Evolutionary conservation across 2,888 invertebrate species (phyloP).

Genomic region (Temnothorax rugatulus): DNA sequence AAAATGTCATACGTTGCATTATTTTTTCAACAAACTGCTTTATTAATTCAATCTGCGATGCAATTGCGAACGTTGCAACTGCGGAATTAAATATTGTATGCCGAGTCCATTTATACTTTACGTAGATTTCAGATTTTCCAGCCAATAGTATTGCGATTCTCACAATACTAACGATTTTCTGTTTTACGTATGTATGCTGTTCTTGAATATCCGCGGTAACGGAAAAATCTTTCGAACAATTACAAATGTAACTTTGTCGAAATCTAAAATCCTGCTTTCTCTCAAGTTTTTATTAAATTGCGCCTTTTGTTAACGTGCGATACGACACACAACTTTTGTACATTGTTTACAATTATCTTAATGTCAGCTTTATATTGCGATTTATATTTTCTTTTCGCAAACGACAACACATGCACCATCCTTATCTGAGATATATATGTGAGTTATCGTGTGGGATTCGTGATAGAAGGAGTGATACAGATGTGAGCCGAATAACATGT

Average conservation of each 20-base stretch:
- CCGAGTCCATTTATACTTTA: constrained; percentile 76
- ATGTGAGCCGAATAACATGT: constrained; percentile 28
- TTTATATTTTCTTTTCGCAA: constrained; percentile 1
- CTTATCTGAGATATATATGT: constrained; percentile 50
- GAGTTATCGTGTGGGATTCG: constrained; percentile 46
- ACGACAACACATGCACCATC: constrained; percentile 51
- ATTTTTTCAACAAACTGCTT: neutral
- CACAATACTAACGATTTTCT: constrained; percentile 21
- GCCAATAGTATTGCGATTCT: constrained; percentile 5
- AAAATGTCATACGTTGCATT: constrained; percentile 12
- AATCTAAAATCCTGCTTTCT: constrained; percentile 6
- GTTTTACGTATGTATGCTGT: neutral
- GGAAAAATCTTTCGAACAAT: neutral
- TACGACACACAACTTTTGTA: neutral
- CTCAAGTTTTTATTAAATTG: constrained; percentile 12
- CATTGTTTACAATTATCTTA: constrained; percentile 3
- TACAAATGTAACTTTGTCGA: constrained; percentile 7
- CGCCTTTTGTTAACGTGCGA: constrained; percentile 15
- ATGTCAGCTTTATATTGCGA: neutral
- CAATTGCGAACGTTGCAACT: constrained; percentile 35
- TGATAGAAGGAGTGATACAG: constrained; percentile 35
- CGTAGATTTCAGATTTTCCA: constrained; percentile 26
- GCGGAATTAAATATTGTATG: constrained; percentile 60
- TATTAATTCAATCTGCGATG: constrained; percentile 32
- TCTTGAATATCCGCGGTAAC: neutral